Conservation (phyloP, 2,113 vertebrate genomes). For the Leiothrix lutea region DNA sequence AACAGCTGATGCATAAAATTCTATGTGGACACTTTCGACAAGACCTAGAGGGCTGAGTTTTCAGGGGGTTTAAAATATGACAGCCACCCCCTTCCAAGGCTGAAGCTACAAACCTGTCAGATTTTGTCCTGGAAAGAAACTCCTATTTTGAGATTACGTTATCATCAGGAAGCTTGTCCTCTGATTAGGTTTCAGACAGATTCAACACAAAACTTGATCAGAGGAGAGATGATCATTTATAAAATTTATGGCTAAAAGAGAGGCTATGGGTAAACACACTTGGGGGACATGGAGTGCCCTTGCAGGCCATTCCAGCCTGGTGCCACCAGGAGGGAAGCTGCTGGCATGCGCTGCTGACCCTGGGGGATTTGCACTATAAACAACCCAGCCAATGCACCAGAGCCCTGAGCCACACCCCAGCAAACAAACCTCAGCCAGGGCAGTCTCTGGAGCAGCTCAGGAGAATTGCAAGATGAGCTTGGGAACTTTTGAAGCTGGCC, state of each 20-base stretch:
- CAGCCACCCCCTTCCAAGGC: not conserved
- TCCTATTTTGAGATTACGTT: not conserved
- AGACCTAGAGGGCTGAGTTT: not conserved
- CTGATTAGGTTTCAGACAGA: not conserved
- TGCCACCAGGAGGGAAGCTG: not conserved
- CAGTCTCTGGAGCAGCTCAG: not conserved
- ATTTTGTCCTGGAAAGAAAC: not conserved
- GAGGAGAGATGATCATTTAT: not conserved
- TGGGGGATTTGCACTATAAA: no score
- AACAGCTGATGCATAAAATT: not conserved
- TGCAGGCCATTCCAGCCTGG: not conserved
- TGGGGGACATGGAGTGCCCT: not conserved
- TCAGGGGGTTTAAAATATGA: not conserved
- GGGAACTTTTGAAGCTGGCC: not conserved
- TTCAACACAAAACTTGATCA: not conserved
- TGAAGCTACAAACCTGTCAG: not conserved
- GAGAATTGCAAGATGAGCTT: not conserved
- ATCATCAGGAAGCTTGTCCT: not conserved
- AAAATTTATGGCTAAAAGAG: not conserved
- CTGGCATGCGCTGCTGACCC: not conserved
- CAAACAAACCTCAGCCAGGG: not conserved
- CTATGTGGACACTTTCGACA: not conserved
- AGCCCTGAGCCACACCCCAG: no score
- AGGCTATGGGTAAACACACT: not conserved
- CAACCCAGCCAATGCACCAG: fast-evolving